Evolutionary conservation across 2,888 invertebrate species (phyloP).

Genomic region (Stenolophus ochropezus): DNA sequence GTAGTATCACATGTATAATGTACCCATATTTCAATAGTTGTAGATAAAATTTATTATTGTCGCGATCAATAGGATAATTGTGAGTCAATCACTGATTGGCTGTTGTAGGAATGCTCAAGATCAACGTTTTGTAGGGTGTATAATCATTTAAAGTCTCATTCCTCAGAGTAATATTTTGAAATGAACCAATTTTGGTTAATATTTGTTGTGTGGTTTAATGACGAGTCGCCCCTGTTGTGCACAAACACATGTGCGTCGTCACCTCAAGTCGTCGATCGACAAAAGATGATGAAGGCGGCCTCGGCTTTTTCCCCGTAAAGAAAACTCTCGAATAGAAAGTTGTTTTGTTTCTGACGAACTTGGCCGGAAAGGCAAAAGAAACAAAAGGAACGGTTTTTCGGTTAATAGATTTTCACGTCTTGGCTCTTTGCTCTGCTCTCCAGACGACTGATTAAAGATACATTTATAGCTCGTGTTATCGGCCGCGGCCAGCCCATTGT

Average conservation of each 20-base stretch:
- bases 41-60: too few relatives aligned
- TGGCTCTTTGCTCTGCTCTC: conserved; percentile 44
- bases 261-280: conserved; percentile 12
- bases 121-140: too few relatives aligned
- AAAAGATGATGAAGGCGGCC: conserved; percentile 50
- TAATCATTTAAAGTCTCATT: too few relatives aligned
- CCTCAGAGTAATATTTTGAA: too few relatives aligned
- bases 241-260: conserved; percentile 20
- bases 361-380: conserved; percentile 44
- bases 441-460: conserved; percentile 44
- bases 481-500: not conserved
- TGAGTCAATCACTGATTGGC: too few relatives aligned
- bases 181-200: too few relatives aligned
- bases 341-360: conserved; percentile 49
- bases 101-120: too few relatives aligned
- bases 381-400: conserved; percentile 53
- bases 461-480: conserved; percentile 16
- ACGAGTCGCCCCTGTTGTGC: not conserved
- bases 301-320: conserved; percentile 8
- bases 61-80: too few relatives aligned
- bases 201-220: too few relatives aligned
- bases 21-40: too few relatives aligned
- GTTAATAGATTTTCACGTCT: conserved; percentile 51
- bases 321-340: conserved; percentile 42
- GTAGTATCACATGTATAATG: too few relatives aligned